These are phyloP conservation scores for Drosophila greeni DNA, from an alignment of 2,888 invertebrate species.

Conservation along the genomic window DNA sequence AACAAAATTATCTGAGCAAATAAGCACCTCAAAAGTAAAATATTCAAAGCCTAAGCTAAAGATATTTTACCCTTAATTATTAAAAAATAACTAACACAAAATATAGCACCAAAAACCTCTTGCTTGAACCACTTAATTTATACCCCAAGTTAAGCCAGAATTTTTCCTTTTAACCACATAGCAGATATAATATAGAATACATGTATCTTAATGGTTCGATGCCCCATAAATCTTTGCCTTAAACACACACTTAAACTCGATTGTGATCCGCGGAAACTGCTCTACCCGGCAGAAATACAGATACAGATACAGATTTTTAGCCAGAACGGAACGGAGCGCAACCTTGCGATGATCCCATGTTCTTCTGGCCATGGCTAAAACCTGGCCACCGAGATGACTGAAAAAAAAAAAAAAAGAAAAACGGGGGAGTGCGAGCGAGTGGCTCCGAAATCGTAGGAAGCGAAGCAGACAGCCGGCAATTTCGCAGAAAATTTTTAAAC, in stretches of 20 bases:
- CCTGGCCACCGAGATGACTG: slow-evolving; percentile 11
- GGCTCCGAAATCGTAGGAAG: slow-evolving; percentile 41
- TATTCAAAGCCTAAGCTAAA: not conserved
- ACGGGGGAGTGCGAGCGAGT: slow-evolving; percentile 13
- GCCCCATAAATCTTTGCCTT: slow-evolving; percentile 26
- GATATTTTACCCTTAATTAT: too few species aligned
- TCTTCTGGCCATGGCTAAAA: slow-evolving; percentile 30
- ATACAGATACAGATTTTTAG: slow-evolving; percentile 25
- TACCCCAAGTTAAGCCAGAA: not conserved
- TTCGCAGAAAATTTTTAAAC: slow-evolving; percentile 51
- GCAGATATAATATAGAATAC: too few species aligned
- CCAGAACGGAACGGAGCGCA: slow-evolving; percentile 31
- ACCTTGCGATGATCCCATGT: slow-evolving; percentile 38
- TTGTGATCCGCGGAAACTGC: slow-evolving; percentile 34
- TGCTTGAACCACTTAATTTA: not conserved
- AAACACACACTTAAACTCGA: slow-evolving; percentile 1
- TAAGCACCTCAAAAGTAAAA: not conserved
- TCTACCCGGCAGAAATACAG: slow-evolving; percentile 2
- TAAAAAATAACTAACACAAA: not conserved
- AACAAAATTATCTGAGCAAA: too few species aligned
- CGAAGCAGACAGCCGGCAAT: slow-evolving; percentile 38
- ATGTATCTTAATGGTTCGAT: slow-evolving; percentile 12
- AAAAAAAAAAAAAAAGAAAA: too few species aligned
- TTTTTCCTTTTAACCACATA: not conserved
- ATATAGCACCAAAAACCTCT: not conserved